Conservation (phyloP, 2,113 vertebrate species). For the Oxyruncus cristatus region DNA sequence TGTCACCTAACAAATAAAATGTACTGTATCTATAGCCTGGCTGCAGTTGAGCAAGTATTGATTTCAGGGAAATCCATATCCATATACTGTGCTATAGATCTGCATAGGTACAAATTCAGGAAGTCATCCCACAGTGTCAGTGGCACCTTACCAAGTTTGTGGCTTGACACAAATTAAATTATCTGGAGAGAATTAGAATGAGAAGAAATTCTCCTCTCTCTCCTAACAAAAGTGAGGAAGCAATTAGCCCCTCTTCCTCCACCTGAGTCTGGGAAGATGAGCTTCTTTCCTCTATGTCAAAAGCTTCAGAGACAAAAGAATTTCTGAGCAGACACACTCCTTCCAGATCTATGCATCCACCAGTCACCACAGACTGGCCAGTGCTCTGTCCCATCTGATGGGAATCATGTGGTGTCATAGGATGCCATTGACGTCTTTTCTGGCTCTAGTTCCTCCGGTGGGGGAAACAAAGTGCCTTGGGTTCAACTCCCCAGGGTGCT, state of each 20-base stretch:
- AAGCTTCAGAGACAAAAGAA: not conserved
- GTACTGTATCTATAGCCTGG: not conserved
- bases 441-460: rapidly evolving
- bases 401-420: not conserved
- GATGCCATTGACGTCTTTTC: not conserved
- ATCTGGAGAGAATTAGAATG: not conserved
- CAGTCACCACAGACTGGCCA: too few species aligned
- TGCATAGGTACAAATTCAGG: not conserved
- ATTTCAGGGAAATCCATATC: not conserved
- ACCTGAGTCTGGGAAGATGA: not conserved
- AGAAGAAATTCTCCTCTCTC: not conserved
- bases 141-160: not conserved
- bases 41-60: not conserved
- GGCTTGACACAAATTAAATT: not conserved
- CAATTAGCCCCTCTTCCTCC: not conserved
- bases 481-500: not conserved
- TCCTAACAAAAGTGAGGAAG: not conserved
- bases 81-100: not conserved
- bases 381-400: not conserved
- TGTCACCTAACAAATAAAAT: not conserved
- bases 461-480: not conserved
- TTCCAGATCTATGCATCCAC: not conserved
- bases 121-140: not conserved
- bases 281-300: not conserved
- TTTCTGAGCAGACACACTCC: not conserved